phyloP scores from a whole-genome alignment of 2,797 vertebrate species.

The Chelonia mydas region DNA sequence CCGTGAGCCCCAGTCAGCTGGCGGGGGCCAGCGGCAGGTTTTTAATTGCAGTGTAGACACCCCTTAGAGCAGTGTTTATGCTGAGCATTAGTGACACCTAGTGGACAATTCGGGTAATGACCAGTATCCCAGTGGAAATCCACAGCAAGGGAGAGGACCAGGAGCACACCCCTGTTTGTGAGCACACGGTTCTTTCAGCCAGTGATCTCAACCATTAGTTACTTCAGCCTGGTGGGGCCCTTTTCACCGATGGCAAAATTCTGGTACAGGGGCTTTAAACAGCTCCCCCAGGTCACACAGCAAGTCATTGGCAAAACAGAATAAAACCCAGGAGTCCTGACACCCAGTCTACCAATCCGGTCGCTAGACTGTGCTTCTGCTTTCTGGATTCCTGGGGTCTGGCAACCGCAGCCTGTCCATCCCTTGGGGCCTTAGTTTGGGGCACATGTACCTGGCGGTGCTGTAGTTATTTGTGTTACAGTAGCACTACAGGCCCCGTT shows the following conservation, averaged over 20 bases:
- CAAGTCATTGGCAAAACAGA: background rate
- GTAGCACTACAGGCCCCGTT: background rate
- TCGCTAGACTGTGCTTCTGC: fast-evolving
- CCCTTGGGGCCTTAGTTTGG: background rate
- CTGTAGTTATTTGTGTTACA: background rate
- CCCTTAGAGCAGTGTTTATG: background rate
- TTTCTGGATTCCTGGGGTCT: background rate
- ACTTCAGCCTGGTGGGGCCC: background rate
- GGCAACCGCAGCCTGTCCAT: background rate
- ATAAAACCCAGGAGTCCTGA: background rate
- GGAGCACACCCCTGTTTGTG: too few species aligned
- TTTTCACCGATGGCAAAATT: background rate
- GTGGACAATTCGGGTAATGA: conserved; percentile 24
- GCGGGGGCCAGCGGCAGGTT: too few species aligned
- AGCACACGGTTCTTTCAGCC: background rate
- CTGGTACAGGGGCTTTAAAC: background rate
- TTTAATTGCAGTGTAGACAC: background rate
- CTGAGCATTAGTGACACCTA: conserved; percentile 64
- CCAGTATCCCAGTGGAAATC: background rate
- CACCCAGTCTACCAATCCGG: background rate
- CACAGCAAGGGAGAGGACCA: fast-evolving
- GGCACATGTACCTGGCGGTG: background rate
- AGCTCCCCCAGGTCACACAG: background rate
- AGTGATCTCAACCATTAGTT: background rate
- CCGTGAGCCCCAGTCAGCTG: too few species aligned